Conservation (phyloP, 2,113 vertebrate species). For the Ammodramus savannarum region DNA sequence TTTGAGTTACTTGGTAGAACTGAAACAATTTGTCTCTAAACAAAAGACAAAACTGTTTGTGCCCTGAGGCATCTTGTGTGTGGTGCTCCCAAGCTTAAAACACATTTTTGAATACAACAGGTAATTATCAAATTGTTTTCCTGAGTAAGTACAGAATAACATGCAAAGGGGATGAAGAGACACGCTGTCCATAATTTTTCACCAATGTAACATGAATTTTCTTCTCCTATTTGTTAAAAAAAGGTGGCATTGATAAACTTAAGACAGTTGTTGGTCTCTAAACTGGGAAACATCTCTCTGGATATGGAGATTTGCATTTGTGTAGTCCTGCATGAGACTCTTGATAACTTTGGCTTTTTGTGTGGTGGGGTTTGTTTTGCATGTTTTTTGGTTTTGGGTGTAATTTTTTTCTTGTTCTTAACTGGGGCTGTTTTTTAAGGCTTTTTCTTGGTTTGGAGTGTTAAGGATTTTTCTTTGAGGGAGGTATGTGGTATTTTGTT, state of each 20-base stretch:
- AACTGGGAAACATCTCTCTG: background rate
- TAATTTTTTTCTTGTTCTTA: no score
- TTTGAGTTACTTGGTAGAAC: background rate
- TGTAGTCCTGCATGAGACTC: background rate
- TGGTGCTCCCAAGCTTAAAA: background rate
- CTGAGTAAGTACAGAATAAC: background rate
- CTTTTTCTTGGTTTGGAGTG: background rate
- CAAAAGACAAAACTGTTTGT: background rate
- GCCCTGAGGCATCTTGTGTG: background rate
- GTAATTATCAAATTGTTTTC: background rate
- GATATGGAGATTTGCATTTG: background rate
- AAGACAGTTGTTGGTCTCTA: background rate
- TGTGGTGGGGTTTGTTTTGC: background rate
- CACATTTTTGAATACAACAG: background rate
- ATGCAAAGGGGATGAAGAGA: background rate
- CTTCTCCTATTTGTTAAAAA: background rate
- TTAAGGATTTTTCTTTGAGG: background rate
- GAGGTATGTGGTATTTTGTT: fast-evolving
- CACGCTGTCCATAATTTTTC: background rate
- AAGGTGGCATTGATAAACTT: background rate
- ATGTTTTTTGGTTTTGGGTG: background rate
- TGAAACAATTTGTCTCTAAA: background rate
- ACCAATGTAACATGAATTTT: background rate
- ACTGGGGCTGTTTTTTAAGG: fast-evolving
- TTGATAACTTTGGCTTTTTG: background rate